Evolutionary conservation across 2,797 vertebrate genomes (phyloP).

Genomic region (Sternarchorhynchus goeldii): DNA sequence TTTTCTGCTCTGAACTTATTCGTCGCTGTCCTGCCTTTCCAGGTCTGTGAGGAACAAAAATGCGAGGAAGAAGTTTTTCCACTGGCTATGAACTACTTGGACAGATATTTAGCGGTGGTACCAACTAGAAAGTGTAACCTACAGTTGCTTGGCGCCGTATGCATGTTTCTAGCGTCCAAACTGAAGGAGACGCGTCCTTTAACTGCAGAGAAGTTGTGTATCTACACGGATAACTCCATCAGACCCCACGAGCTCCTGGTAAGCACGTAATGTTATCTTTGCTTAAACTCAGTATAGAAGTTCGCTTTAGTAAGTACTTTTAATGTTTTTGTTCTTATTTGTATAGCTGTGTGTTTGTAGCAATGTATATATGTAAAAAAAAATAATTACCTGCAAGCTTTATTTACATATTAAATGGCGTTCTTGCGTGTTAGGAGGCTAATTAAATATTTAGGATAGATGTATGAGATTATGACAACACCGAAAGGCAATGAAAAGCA

Average conservation of each 20-base stretch:
- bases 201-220: constrained; percentile 96
- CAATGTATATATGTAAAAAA: too few relatives aligned
- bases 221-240: constrained; percentile 99
- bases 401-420: too few relatives aligned
- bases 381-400: too few relatives aligned
- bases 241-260: constrained; percentile 95
- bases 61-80: constrained; percentile 99
- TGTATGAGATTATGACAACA: neutral
- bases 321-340: too few relatives aligned
- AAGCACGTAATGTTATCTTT: constrained; percentile 58
- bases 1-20: constrained; percentile 39
- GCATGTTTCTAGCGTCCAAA: constrained; percentile 99
- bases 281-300: neutral
- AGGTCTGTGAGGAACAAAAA: constrained; percentile 99
- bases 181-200: constrained; percentile 98
- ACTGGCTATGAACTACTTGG: constrained; percentile 99
- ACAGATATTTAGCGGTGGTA: constrained; percentile 94
- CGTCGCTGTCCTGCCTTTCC: constrained; percentile 53
- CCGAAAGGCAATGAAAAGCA: constrained; percentile 3
- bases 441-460: neutral
- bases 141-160: constrained; percentile 96
- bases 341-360: too few relatives aligned
- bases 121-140: constrained; percentile 92
- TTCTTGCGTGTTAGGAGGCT: neutral
- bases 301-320: neutral